Evolutionary conservation across 2,888 invertebrate genomes (phyloP).

Genomic region (Drosophila heteroneura): DNA sequence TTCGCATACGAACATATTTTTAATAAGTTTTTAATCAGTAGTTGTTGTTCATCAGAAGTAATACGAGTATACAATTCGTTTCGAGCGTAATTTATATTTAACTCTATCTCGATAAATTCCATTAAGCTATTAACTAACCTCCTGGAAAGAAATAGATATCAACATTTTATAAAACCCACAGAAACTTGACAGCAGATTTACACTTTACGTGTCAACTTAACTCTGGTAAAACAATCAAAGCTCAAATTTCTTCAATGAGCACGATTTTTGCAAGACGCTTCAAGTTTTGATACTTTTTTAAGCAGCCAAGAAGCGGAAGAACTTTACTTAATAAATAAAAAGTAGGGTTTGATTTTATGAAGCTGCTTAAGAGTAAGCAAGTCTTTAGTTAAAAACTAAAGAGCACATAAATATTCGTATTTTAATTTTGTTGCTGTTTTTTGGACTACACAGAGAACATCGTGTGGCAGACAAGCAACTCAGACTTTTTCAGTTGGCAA

Average conservation of each 20-base stretch:
- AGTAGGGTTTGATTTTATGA: slow-evolving; percentile 41
- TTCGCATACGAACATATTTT: slow-evolving; percentile 3
- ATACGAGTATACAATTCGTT: neutral
- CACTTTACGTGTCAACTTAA: slow-evolving; percentile 8
- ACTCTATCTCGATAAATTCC: neutral
- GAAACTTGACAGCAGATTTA: slow-evolving; percentile 11
- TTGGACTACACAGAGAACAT: slow-evolving; percentile 1
- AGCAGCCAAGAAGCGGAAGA: slow-evolving; percentile 11
- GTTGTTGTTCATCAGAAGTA: neutral
- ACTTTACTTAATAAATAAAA: slow-evolving; percentile 22
- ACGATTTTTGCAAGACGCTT: slow-evolving; percentile 10
- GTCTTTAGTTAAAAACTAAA: slow-evolving; percentile 45
- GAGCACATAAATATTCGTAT: slow-evolving; percentile 24
- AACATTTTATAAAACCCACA: neutral
- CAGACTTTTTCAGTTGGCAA: slow-evolving; percentile 40
- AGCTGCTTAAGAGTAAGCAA: slow-evolving; percentile 46
- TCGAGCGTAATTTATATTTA: neutral
- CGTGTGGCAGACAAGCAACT: slow-evolving; percentile 44
- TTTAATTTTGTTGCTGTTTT: slow-evolving; percentile 2
- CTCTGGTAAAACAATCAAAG: slow-evolving; percentile 24
- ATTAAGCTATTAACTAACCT: neutral
- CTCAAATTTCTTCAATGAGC: slow-evolving; percentile 17
- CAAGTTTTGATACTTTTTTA: slow-evolving; percentile 32
- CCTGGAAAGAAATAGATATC: neutral
- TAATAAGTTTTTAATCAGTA: neutral